Percentiles rank a stretch among this genome's conserved stretches.
Conservation (phyloP, 2,113 vertebrate genomes). For the Ailurus styani region DNA sequence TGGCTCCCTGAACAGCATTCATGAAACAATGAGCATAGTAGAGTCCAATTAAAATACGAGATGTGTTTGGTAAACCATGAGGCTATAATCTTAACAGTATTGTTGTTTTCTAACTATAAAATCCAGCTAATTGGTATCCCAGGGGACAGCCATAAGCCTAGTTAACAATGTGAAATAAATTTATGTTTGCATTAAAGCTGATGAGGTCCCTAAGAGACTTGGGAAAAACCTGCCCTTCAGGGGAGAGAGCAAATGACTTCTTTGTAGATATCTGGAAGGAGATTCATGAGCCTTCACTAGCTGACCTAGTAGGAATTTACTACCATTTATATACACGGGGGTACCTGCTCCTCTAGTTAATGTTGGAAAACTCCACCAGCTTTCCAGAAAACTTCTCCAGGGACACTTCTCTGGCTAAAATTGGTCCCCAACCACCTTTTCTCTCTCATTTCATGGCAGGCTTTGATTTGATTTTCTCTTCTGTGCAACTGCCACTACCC, state of each 20-base stretch:
- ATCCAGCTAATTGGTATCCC: conserved; percentile 35
- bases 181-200: conserved; percentile 31
- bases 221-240: conserved; percentile 9
- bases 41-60: conserved; percentile 49
- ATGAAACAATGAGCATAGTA: conserved; percentile 31
- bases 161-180: conserved; percentile 55
- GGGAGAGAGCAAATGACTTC: neutral
- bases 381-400: neutral
- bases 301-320: neutral
- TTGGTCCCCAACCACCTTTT: neutral
- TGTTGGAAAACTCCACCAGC: neutral
- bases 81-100: conserved; percentile 6
- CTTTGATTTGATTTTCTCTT: neutral
- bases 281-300: neutral
- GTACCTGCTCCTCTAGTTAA: neutral
- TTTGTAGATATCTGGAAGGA: neutral
- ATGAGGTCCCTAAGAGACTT: neutral
- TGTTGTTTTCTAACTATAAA: conserved; percentile 32
- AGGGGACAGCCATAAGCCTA: conserved; percentile 2
- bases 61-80: conserved; percentile 35
- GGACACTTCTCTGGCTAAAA: neutral
- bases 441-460: neutral
- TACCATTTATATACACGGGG: neutral
- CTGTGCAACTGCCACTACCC: neutral
- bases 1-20: conserved; percentile 43